Conservation (phyloP, 2,113 vertebrate genomes). For the Oenanthe melanoleuca region DNA sequence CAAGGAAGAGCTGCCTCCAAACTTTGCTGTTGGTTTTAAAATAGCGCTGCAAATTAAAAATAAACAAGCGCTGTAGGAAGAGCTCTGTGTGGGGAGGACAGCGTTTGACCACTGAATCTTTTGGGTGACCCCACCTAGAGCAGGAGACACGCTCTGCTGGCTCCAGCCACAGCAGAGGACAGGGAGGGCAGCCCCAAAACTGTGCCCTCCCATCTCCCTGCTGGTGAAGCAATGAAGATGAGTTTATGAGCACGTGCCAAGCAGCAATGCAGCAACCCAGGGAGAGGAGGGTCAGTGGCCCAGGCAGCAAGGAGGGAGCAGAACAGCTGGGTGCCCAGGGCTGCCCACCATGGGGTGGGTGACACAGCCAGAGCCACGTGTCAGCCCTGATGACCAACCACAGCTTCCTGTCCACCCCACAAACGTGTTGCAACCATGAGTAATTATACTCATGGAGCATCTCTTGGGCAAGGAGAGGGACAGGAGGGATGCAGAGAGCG, state of each 20-base stretch:
- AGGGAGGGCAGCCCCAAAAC: not conserved
- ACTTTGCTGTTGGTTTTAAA: not conserved
- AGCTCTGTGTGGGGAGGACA: not conserved
- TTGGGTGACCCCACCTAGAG: not conserved
- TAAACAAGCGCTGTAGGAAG: not conserved
- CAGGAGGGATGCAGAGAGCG: not conserved
- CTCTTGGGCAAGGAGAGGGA: rapidly evolving
- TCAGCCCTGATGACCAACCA: not conserved
- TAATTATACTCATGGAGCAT: rapidly evolving
- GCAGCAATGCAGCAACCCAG: not conserved
- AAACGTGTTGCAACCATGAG: not conserved
- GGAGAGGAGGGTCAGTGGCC: not conserved
- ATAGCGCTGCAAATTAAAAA: not conserved
- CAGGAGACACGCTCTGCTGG: not conserved
- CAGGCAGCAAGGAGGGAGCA: rapidly evolving
- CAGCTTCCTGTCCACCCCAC: not conserved
- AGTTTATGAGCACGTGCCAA: not conserved
- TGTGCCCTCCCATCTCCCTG: not conserved
- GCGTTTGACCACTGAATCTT: not conserved
- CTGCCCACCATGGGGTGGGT: not conserved
- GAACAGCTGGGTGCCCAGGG: rapidly evolving
- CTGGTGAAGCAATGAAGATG: not conserved
- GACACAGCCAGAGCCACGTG: not conserved
- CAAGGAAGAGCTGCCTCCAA: not conserved
- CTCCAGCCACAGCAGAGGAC: rapidly evolving